Base-by-base conservation (phyloP, 2,888 invertebrate genomes). In the Tetragonisca angustula region DNA sequence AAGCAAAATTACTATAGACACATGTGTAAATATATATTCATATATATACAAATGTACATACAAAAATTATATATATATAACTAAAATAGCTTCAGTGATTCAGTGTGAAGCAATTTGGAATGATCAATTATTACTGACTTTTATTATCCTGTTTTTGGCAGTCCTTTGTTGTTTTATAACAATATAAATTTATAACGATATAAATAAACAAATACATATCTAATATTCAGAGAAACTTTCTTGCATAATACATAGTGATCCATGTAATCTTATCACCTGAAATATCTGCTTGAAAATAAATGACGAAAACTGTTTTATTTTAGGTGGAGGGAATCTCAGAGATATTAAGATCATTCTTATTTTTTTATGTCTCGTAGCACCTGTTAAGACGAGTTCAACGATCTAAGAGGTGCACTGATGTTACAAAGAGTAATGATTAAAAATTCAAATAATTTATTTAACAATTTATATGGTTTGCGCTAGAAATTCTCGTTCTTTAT, bases 71-170 rank as follows among this genome's bases (percentile, higher is more conserved):
- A 52, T 69, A 52, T 69, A 17, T 56, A 62, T 69, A n/a, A 49
- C 56, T 9, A 61, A 75, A 74, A 65, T 70, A 75, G 56, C 54
- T 49, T 71, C 24, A 62, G 27, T 62, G 13, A 72, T 27, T 56
- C 24, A 21, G 19, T 65, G 27, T 32, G 17, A 65, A 56, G 19
- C 27, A 11, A 64, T 54, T 50, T 70, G 61, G 19, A 67, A 50
- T 6, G 15, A 62, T 82, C 32, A 43, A 27, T 61, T 36, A n/a
- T 56, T 67, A 81, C 69, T 72, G 67, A 69, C 78, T 69, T 43
- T 76, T 59, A 69, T 77, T 84, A 79, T 59, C 71, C 86, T 89
- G 89, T 89, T 89, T 89, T 87, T 89, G 89, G 86, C 87, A 89
- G 87, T 86, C 85, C 43, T 36, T 80, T 83, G 62, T 81, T 76